A percentile compares a stretch with the other conserved stretches of the same genome.
Conservation (phyloP, 2,797 vertebrate species). For the Danio jaintianensis region DNA sequence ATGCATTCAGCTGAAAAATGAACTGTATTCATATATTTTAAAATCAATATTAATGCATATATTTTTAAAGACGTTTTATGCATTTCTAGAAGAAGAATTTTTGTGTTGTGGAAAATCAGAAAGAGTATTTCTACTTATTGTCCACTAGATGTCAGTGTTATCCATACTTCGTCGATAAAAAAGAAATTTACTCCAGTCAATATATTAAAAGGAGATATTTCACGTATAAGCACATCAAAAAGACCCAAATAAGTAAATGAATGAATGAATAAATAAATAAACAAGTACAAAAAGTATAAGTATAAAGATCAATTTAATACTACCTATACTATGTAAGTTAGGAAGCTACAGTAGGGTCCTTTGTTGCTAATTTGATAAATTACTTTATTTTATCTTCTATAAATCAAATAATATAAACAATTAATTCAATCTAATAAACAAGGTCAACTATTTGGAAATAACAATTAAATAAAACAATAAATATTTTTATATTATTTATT, state of each 20-base stretch:
- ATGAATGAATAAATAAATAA: too few relatives aligned
- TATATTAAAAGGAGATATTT: not conserved
- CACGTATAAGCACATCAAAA: too few relatives aligned
- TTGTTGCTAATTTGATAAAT: too few relatives aligned
- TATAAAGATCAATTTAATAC: too few relatives aligned
- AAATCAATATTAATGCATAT: not conserved
- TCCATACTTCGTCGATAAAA: not conserved
- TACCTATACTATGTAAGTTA: too few relatives aligned
- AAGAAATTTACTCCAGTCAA: not conserved
- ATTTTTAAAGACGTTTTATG: not conserved
- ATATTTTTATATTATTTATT: not conserved
- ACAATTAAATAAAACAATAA: not conserved
- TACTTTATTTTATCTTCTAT: too few relatives aligned
- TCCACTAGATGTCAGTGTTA: constrained; percentile 37
- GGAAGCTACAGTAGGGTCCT: too few relatives aligned
- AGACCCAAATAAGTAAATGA: too few relatives aligned
- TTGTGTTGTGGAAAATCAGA: not conserved
- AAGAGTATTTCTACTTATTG: not conserved
- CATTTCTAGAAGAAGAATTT: not conserved
- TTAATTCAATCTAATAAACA: too few relatives aligned
- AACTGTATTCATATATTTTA: not conserved
- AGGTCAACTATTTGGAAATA: not conserved
- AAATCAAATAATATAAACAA: too few relatives aligned
- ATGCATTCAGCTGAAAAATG: not conserved
- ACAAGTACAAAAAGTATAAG: too few relatives aligned